phyloP scores from a whole-genome alignment of 64 coral and sea anemone species.

The Stichodactyla mertensii region DNA sequence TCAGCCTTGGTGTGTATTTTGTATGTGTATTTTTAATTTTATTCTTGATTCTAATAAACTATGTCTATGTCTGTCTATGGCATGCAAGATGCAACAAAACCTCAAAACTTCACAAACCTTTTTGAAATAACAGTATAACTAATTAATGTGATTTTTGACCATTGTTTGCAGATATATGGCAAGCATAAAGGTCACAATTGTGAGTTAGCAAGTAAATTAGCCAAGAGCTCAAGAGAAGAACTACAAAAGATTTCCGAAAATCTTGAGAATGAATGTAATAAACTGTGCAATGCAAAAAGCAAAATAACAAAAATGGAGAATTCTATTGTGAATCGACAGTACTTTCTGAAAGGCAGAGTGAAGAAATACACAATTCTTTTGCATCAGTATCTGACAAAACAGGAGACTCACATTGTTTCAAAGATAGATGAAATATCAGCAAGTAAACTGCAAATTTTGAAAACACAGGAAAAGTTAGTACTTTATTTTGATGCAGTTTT shows the following conservation, averaged over 20 bases:
- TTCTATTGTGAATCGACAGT: slow-evolving; percentile 32
- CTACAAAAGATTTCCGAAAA: slow-evolving; percentile 44
- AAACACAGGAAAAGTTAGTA: slow-evolving; percentile 62
- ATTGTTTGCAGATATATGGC: slow-evolving; percentile 60
- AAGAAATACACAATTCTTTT: slow-evolving; percentile 54
- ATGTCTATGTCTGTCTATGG: too few species aligned
- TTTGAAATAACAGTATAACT: neutral
- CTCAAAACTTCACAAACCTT: too few species aligned
- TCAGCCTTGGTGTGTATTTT: too few species aligned
- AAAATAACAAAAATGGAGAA: slow-evolving; percentile 33
- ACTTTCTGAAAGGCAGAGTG: slow-evolving; percentile 41
- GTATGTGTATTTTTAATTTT: too few species aligned
- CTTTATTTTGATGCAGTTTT: neutral
- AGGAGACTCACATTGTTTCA: slow-evolving; percentile 32
- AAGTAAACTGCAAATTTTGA: slow-evolving; percentile 46
- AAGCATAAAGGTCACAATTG: slow-evolving; percentile 68
- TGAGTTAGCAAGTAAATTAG: slow-evolving; percentile 70
- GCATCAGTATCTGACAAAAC: slow-evolving; percentile 22
- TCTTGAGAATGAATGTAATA: slow-evolving; percentile 31
- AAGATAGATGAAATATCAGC: slow-evolving; percentile 32
- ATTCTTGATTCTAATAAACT: too few species aligned
- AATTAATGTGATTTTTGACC: neutral
- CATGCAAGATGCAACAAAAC: too few species aligned
- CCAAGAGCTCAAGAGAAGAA: slow-evolving; percentile 51
- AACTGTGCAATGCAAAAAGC: slow-evolving; percentile 46